These are phyloP conservation scores for Lates japonicus DNA, from an alignment of 2,797 vertebrate species.

Conservation along the genomic window DNA sequence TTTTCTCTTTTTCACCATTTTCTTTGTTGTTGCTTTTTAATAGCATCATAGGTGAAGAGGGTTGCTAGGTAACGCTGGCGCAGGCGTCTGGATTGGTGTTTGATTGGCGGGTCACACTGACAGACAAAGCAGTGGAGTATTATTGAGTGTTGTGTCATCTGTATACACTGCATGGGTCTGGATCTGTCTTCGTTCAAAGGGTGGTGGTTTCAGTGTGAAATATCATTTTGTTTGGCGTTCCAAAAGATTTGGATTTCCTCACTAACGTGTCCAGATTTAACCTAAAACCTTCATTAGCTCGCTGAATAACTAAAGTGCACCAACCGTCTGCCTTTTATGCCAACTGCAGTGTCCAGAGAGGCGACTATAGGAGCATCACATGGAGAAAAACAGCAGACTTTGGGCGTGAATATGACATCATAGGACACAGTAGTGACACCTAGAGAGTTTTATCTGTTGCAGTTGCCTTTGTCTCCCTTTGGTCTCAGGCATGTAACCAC, in stretches of 20 bases:
- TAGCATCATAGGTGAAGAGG: slow-evolving; percentile 84
- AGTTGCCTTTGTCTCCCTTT: slow-evolving; percentile 66
- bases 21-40: slow-evolving; percentile 83
- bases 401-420: slow-evolving; percentile 78
- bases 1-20: slow-evolving; percentile 14
- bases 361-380: slow-evolving; percentile 50
- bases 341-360: slow-evolving; percentile 65
- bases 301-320: neutral
- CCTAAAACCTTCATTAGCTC: neutral
- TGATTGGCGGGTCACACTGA: slow-evolving; percentile 77
- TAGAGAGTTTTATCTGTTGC: slow-evolving; percentile 60
- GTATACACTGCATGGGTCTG: neutral
- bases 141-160: slow-evolving; percentile 25
- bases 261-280: neutral
- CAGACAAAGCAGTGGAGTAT: slow-evolving; percentile 61
- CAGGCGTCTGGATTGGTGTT: slow-evolving; percentile 82
- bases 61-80: slow-evolving; percentile 90
- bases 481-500: neutral
- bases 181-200: slow-evolving; percentile 5
- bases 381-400: slow-evolving; percentile 56
- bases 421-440: slow-evolving; percentile 76
- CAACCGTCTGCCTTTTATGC: slow-evolving; percentile 31
- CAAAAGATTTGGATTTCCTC: neutral
- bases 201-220: neutral
- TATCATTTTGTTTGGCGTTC: slow-evolving; percentile 3